Base-by-base conservation (phyloP, 1,140 invertebrate species). In the Polypedilum pembai region DNA sequence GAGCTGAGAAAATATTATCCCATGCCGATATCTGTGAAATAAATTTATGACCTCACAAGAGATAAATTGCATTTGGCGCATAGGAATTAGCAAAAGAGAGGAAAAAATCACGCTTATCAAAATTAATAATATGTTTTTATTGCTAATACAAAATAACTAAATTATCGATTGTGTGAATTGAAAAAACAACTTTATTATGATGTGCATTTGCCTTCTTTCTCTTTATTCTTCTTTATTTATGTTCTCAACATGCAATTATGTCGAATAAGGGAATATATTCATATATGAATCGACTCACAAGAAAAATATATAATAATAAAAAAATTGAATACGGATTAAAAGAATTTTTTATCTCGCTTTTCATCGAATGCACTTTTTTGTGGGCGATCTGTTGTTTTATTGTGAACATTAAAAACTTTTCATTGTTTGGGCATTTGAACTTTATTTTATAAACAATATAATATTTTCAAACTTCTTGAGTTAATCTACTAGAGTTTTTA, bases 131-230 rank as follows among this genome's bases (percentile, higher is more conserved):
- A 56, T 56, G 45, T 56, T 56, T 56, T 56, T 12, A 15, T 12
- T 12, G 12, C 45, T 56, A 56, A 56, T 56, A 56, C 45, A 56
- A 56, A 56, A 56, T 56, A 56, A 56, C 12, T 56, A 56, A 56
- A 56, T 56, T 56, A 56, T 56, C 45, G 45, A 56, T 56, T 56
- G 45, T 56, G 45, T 56, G 45, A 56, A 56, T 56, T 56, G n/a
- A 56, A 56, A n/a, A 45, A 56, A 56, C 45, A 56, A 56, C 45
- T 56, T 56, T 56, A 56, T 56, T 56, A 56, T 56, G 45, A 56
- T n/a, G 45, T 56, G 45, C 45, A 45, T 56, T 33, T 56, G 45
- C 45, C 45, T 45, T 45, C 41, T 45, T 45, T 45, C 10, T 56
- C n/a, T 56, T 15, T 56, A n/a, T 15, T 56, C n/a, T 56, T 15